Base-by-base conservation (phyloP, 2,888 invertebrate species). In the Taenaris catops region DNA sequence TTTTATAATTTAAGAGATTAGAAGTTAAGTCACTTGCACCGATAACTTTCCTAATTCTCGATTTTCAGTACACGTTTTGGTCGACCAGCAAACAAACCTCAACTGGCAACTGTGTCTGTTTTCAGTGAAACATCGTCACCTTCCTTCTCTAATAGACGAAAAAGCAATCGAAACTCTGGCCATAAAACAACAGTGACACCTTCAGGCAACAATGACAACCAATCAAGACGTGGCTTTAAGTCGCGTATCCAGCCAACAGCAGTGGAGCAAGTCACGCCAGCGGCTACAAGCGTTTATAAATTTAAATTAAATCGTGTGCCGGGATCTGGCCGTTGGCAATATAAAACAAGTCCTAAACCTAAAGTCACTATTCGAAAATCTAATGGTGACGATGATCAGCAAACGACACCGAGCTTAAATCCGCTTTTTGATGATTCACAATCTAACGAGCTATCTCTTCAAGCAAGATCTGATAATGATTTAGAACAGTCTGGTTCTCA, bases 261-360 rank as follows among this genome's bases (percentile, higher is more conserved):
- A 45, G 84, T 88, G 1, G 91, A 91, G 48, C 81, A 87, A 57
- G 76, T 71, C 10, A 66, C 80, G 4, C 72, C 86, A 24, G 55
- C 78, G 31, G 65, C 86, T 9, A 90, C 91, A 19, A 91, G 92
- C 47, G 78, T 93, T 38, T 94, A 93, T 62, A 94, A 94, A 74
- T 92, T 95, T 55, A 96, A 95, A 67, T 76, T 96, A 23, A 94
- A 94, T 59, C 89, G 95, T 25, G 89, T 94, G 6, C 94, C 93
- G 26, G 95, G 95, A 2, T 92, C 93, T 24, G 95, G 96, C 32
- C 91, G 96, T 50, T 96, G 96, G 96, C 94, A 95, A 55, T 96
- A 96, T 72, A 96, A 95, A 78, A 95, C 96, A 4, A 94, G 95
- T 10, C 92, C 95, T 0, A 96, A 95, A 68, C 96, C 96, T 2